These are phyloP conservation scores for Astyanax mexicanus DNA, from an alignment of 2,797 vertebrate genomes.

Conservation along the genomic window DNA sequence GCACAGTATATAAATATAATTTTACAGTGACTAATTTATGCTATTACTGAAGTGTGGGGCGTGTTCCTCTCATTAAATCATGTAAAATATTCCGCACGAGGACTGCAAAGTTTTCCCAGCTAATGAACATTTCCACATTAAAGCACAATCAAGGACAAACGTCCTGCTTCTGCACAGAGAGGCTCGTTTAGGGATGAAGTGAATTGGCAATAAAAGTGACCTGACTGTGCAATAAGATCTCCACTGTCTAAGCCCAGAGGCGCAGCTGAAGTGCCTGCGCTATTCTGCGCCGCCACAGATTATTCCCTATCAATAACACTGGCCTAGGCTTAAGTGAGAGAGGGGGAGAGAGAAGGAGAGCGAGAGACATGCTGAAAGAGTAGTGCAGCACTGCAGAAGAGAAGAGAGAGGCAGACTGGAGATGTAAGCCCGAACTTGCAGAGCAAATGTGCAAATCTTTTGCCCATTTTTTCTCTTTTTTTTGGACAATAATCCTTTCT, in stretches of 20 bases:
- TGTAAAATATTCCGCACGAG: slow-evolving; percentile 27
- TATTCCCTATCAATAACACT: slow-evolving; percentile 36
- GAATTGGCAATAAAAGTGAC: slow-evolving; percentile 47
- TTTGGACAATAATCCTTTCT: slow-evolving; percentile 50
- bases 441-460: slow-evolving; percentile 29
- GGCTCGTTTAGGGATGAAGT: slow-evolving; percentile 36
- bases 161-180: neutral
- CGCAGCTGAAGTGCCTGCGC: slow-evolving; percentile 9
- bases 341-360: slow-evolving; percentile 21
- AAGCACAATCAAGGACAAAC: slow-evolving; percentile 23
- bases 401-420: slow-evolving; percentile 17
- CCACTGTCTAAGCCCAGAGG: slow-evolving; percentile 30
- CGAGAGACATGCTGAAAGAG: neutral
- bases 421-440: slow-evolving; percentile 6
- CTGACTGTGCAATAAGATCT: slow-evolving; percentile 41
- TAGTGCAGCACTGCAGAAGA: too few relatives aligned
- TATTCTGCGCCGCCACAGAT: slow-evolving; percentile 29
- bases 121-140: slow-evolving; percentile 37
- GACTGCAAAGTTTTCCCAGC: slow-evolving; percentile 28
- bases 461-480: neutral
- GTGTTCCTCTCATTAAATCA: slow-evolving; percentile 30
- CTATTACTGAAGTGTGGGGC: neutral
- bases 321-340: neutral
- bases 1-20: neutral
- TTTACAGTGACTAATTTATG: slow-evolving; percentile 21